phyloP scores from a whole-genome alignment of 2,797 vertebrate species.

The Gymnocypris eckloni region DNA sequence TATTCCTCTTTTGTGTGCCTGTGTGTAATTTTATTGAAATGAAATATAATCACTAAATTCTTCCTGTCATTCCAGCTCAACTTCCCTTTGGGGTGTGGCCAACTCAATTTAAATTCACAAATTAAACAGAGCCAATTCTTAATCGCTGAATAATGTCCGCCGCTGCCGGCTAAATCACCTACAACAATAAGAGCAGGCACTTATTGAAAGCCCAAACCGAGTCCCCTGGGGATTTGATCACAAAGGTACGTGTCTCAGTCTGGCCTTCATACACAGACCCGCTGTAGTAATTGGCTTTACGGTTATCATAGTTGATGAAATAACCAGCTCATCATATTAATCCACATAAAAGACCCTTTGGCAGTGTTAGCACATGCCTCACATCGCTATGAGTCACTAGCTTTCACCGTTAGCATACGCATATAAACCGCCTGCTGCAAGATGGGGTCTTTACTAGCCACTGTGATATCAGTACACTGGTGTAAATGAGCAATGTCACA shows the following conservation, averaged over 20 bases:
- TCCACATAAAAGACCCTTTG: constrained; percentile 56
- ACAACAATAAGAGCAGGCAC: constrained; percentile 11
- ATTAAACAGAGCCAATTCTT: not conserved
- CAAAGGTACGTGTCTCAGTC: constrained; percentile 21
- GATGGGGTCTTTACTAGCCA: not conserved
- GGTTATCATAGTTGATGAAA: constrained; percentile 59
- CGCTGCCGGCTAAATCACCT: not conserved
- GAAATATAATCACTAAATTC: not conserved
- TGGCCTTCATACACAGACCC: constrained; percentile 45
- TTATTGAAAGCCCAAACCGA: constrained; percentile 18
- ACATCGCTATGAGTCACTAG: constrained; percentile 45
- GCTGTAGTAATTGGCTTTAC: constrained; percentile 59
- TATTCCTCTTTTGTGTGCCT: not conserved
- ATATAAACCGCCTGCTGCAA: constrained; percentile 15
- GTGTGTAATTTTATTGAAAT: not conserved
- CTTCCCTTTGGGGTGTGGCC: constrained; percentile 5
- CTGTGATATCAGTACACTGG: not conserved
- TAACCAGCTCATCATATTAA: constrained; percentile 61
- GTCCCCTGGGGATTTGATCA: constrained; percentile 4
- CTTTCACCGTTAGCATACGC: constrained; percentile 12
- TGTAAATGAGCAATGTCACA: no score
- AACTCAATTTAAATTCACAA: not conserved
- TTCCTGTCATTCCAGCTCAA: not conserved
- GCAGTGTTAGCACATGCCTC: constrained; percentile 37
- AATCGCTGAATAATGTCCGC: not conserved